phyloP scores from a whole-genome alignment of 2,888 invertebrate species.

The Machimus atricapillus region DNA sequence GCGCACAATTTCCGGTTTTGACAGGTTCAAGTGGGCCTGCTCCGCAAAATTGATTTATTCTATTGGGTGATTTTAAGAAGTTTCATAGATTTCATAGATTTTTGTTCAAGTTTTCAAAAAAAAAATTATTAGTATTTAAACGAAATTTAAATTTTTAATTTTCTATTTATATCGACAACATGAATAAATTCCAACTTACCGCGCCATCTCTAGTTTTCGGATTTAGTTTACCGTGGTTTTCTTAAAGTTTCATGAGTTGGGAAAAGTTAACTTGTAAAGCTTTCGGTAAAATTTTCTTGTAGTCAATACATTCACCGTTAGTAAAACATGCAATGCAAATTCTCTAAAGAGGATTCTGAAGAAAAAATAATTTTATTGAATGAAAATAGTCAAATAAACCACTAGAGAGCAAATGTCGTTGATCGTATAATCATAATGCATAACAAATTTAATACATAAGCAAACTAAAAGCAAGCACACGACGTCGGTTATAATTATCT shows the following conservation, averaged over 20 bases:
- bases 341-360: too few relatives aligned
- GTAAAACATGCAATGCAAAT: too few relatives aligned
- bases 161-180: neutral
- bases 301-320: neutral
- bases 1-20: conserved; percentile 14
- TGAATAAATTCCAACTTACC: neutral
- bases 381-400: too few relatives aligned
- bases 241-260: neutral
- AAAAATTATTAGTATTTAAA: neutral
- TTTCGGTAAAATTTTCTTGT: neutral
- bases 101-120: neutral
- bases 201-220: neutral
- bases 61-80: neutral
- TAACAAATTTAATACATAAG: too few relatives aligned
- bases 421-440: too few relatives aligned
- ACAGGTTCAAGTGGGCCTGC: neutral
- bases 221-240: neutral
- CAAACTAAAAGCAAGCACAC: too few relatives aligned
- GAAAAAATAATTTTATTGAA: too few relatives aligned
- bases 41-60: neutral
- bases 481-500: too few relatives aligned
- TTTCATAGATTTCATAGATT: neutral
- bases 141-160: neutral
- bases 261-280: neutral
- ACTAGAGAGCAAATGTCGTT: too few relatives aligned